A percentile compares a stretch with the other conserved stretches of the same genome.
phyloP scores from a whole-genome alignment of 1,140 invertebrate species.

The Agrypnia vestita region DNA sequence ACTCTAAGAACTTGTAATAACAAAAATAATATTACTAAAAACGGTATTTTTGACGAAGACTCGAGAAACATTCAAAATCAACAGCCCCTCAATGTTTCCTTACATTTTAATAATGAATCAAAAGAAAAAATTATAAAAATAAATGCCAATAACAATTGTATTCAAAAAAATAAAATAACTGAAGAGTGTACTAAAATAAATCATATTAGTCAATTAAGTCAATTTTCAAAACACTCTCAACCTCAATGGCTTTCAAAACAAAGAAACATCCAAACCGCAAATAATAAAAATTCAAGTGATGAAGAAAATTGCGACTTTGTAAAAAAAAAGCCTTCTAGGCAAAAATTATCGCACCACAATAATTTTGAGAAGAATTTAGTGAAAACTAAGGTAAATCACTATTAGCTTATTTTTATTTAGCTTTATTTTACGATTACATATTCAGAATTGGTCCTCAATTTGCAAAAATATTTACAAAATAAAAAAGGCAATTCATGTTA shows the following conservation, averaged over 20 bases:
- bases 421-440: too few relatives aligned
- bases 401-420: too few relatives aligned
- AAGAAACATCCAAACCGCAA: too few relatives aligned
- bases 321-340: not conserved
- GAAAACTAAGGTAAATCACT: too few relatives aligned
- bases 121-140: not conserved
- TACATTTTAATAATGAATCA: not conserved
- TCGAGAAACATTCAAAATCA: not conserved
- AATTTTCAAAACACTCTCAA: constrained; percentile 33
- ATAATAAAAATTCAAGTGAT: constrained; percentile 4
- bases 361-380: not conserved
- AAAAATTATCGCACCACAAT: not conserved
- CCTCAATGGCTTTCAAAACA: constrained; percentile 39
- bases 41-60: not conserved
- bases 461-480: too few relatives aligned
- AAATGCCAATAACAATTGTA: not conserved
- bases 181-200: constrained; percentile 22
- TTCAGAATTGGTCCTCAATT: too few relatives aligned
- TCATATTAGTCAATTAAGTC: constrained; percentile 39
- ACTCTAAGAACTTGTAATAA: not conserved
- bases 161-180: not conserved
- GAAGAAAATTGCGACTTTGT: constrained; percentile 23
- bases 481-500: too few relatives aligned
- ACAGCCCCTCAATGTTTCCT: not conserved
- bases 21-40: not conserved